Base-by-base conservation (phyloP, 1,140 invertebrate species). In the Oreohelix idahoensis region DNA sequence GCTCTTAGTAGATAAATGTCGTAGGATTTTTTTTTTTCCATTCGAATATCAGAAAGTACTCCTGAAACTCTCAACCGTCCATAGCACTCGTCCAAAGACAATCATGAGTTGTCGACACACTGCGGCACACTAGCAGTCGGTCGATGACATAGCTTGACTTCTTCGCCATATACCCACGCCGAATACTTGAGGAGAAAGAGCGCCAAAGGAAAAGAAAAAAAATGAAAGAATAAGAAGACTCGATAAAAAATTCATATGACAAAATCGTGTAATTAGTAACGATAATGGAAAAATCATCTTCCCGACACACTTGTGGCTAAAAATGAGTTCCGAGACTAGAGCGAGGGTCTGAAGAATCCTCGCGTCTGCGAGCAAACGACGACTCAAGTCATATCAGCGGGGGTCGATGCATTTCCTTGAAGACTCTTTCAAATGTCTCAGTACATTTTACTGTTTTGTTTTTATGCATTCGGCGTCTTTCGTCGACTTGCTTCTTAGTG, bases 221-320 rank as follows among this genome's bases (percentile, higher is more conserved):
- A 58, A 58, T 4, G 26, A 58, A n/a, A 15, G 26, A n/a, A n/a
- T 4, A n/a, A 58, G 11, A 66, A 29, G 8, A 32, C 29, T 35
- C 29, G 29, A 66, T 66, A 66, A 66, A 66, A 66, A 66, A 66
- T 66, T 66, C 63, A 66, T 66, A 66, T 29, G 63, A 35, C 63
- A 66, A 66, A 66, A 66, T 66, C 63, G 63, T 66, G 63, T 66
- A 66, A 66, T 66, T 66, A 66, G 63, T 66, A 66, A 32, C 63
- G 63, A 66, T 66, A 66, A 66, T 66, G 63, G 63, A 66, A 29
- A 66, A 66, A 66, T 66, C 63, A 66, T 66, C 63, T 66, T 58
- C 63, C 32, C 20, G 63, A 17, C 4, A 35, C 63, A 66, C 63
- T 66, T 66, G 63, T 66, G 63, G 63, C 63, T 66, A 66, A 66